Percentiles rank a stretch among this genome's conserved stretches.
Conservation (phyloP, 2,113 vertebrate genomes). For the Megaleporinus macrocephalus region DNA sequence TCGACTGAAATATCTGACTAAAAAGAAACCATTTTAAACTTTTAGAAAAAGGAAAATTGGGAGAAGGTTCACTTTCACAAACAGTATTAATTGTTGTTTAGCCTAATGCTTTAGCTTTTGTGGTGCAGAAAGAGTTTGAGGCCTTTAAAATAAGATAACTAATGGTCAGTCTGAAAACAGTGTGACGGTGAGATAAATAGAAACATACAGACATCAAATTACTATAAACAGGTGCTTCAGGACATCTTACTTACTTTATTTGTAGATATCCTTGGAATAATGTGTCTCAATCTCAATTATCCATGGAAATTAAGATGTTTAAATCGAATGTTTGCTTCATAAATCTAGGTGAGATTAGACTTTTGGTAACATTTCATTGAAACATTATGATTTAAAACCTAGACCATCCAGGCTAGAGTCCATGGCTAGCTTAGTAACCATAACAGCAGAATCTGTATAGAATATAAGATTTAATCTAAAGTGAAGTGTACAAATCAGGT, state of each 20-base stretch:
- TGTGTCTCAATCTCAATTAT: no score
- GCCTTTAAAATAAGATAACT: background rate
- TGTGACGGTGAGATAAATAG: background rate
- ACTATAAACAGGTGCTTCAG: background rate
- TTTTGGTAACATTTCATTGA: no score
- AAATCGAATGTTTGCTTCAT: no score
- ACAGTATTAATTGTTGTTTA: background rate
- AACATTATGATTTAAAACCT: no score
- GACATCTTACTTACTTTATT: background rate
- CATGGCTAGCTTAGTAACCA: no score
- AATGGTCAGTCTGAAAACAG: background rate
- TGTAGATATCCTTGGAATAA: no score
- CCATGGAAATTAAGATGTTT: no score
- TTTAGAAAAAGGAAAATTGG: background rate
- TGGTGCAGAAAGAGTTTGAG: background rate
- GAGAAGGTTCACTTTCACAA: background rate
- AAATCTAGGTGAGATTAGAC: no score
- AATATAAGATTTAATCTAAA: no score
- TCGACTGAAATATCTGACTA: background rate
- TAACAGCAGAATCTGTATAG: no score
- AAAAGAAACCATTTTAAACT: background rate
- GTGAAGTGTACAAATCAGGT: no score
- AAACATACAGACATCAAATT: background rate
- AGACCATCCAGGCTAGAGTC: no score
- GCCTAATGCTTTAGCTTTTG: background rate